These are phyloP conservation scores for Sanderia malayensis DNA, from an alignment of 30 jellyfish, hydroid and myxozoan genomes.

Conservation along the genomic window DNA sequence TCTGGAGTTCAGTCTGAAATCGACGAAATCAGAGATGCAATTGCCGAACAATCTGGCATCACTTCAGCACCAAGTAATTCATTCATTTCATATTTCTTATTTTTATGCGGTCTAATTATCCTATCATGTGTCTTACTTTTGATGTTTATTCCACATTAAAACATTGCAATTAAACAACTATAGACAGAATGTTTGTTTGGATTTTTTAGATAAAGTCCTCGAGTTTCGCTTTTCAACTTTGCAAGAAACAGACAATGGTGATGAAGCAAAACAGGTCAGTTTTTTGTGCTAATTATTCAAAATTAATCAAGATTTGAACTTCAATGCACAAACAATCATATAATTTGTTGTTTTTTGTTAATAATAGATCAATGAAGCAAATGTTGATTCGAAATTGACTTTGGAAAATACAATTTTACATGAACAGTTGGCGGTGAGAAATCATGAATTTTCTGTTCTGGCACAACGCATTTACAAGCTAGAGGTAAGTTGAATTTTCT, in stretches of 20 bases:
- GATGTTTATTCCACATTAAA: no score
- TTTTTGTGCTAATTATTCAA: no score
- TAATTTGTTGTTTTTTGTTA: no score
- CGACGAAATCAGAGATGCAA: conserved; percentile 46
- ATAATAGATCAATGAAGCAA: conserved; percentile 26
- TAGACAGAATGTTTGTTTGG: no score
- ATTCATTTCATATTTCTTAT: neutral
- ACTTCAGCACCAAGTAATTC: conserved; percentile 33
- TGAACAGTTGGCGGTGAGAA: conserved; percentile 76
- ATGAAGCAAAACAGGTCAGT: conserved; percentile 13
- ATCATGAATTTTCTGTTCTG: conserved; percentile 57
- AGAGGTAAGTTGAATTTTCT: conserved; percentile 59
- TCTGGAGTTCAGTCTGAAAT: conserved; percentile 33
- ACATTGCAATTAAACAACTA: no score
- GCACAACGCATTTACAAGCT: conserved; percentile 45
- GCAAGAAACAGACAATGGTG: conserved; percentile 31
- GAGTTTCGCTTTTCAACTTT: conserved; percentile 33
- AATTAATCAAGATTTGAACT: no score
- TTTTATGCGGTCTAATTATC: no score
- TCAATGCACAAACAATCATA: no score
- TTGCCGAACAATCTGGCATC: conserved; percentile 56
- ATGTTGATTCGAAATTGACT: conserved; percentile 35
- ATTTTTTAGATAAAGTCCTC: conserved; percentile 15
- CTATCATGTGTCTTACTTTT: no score
- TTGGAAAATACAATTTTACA: conserved; percentile 75